Evolutionary conservation across 2,113 vertebrate genomes (phyloP).

Genomic region (Stegostoma tigrinum): DNA sequence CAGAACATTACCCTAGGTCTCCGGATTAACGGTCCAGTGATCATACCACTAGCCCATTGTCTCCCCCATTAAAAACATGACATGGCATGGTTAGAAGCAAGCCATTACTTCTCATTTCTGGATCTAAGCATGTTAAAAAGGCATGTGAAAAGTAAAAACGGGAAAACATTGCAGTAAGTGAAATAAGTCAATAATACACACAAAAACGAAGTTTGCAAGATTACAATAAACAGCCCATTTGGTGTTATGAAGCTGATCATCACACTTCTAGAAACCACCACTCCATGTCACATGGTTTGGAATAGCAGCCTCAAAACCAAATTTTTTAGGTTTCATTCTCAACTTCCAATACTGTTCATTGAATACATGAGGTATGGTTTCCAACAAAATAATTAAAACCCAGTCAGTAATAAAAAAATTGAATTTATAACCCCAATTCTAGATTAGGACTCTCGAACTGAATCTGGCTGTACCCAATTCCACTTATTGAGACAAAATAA

Average conservation of each 20-base stretch:
- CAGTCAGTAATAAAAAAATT: not conserved
- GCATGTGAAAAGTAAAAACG: not conserved
- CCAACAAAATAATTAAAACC: constrained; percentile 2
- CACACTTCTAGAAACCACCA: not conserved
- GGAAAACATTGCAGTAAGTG: not conserved
- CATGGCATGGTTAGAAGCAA: not conserved
- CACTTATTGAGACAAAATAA: not conserved
- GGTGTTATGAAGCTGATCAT: not conserved
- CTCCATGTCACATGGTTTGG: not conserved
- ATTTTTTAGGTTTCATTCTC: not conserved
- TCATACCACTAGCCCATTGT: no score
- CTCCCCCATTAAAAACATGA: not conserved
- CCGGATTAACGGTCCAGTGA: no score
- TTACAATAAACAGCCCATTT: not conserved
- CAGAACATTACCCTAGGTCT: no score
- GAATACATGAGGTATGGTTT: not conserved
- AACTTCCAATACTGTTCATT: not conserved
- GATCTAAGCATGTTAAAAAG: not conserved
- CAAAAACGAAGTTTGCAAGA: not conserved
- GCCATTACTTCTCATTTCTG: not conserved
- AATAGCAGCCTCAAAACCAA: not conserved
- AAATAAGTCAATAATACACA: not conserved
- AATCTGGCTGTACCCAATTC: no score
- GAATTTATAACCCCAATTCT: not conserved
- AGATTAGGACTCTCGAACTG: not conserved